Base-by-base conservation (phyloP, 2,888 invertebrate genomes). In the Lymantria monacha region DNA sequence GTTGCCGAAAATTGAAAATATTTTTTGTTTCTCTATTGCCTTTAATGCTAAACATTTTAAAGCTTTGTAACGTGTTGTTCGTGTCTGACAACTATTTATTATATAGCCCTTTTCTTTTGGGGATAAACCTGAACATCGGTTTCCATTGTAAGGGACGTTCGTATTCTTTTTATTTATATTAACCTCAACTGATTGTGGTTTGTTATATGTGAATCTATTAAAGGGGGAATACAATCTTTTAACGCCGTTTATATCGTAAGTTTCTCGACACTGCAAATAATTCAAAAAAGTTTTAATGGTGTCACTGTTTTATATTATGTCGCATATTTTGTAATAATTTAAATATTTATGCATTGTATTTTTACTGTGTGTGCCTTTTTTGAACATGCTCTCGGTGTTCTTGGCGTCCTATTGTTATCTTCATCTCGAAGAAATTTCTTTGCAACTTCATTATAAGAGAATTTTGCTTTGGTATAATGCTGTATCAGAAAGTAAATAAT, bases 1-100 rank as follows among this genome's bases (percentile, higher is more conserved):
- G 42, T 69, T 72, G 5, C 94, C 94, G 46, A 87, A 83, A 14
- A 94, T 78, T 1, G 91, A 85, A 73, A 93, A 94, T 59, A 93
- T 92, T 79, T 93, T 93, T 49, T 79, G 83, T 10, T 89, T 72
- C 58, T 72, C 76, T 48, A 92, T 87, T n/a, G 93, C 93, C 44
- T 63, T 69, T 8, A 84, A 74, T 11, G 93, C 93, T 57, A 85
- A 72, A 3, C 68, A 76, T 79, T 91, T 92, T 30, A 93, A 70
- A 57, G 69, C 68, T 52, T 68, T 12, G 59, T 83, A 90, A 55
- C 83, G 73, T 8, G 55, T 57, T 11, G 76, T 57, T 68, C 72
- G 75, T 5, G 74, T 57, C 70, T 87, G 83, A 59, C 86, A 88
- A 52, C 68, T 81, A 49, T 74, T 70, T 61, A 90, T 83, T 12